Evolutionary conservation across 92 coral and sea anemone genomes (phyloP), one percentile per base, ranked within the genome.

Genomic region (Micromussa lordhowensis): DNA sequence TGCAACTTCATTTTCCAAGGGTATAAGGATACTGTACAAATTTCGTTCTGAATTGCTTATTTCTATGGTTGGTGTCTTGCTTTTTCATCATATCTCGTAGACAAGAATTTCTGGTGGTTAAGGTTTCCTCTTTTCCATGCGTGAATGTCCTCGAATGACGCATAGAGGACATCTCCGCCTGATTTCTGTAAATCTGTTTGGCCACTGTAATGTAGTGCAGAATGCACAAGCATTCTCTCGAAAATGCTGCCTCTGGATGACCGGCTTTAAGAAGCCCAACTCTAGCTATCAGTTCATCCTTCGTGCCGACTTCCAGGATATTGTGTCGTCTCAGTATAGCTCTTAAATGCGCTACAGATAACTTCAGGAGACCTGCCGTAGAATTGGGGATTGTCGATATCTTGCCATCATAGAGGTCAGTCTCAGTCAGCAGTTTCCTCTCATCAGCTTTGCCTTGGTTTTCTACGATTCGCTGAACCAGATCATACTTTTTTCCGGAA

Each of bases 401-500:
- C 38, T 35, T 35, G 38, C 22, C 66, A 80, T 86, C 80, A 35
- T 35, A 35, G 38, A 35, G 38, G 38, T 35, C 38, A 1, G 38
- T 4, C 4, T 35, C 38, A 35, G 38, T 35, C 38, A 35, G 38
- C 38, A 35, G 38, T 35, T 35, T 35, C 4, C 38, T 35, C 38
- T 4, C 38, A 35, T 35, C 38, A 35, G 38, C 38, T 35, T 35
- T 35, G 38, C 38, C 38, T 35, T 68, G 90, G 32, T 87, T 86
- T 72, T 85, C 88, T 26, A 83, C 92, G 28, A 91, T 71, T 28
- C 86, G 82, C 68, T 89, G 79, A 49, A 94, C 91, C 38, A 94
- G 91, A 61, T 91, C 92, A 49, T 91, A 86, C 77, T 94, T 94
- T 71, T 91, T 89, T n/a, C 93, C 93, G 55, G 32, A 73, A n/a